These are phyloP conservation scores for Ophion ellenae DNA, from an alignment of 2,888 invertebrate genomes.

Conservation along the genomic window DNA sequence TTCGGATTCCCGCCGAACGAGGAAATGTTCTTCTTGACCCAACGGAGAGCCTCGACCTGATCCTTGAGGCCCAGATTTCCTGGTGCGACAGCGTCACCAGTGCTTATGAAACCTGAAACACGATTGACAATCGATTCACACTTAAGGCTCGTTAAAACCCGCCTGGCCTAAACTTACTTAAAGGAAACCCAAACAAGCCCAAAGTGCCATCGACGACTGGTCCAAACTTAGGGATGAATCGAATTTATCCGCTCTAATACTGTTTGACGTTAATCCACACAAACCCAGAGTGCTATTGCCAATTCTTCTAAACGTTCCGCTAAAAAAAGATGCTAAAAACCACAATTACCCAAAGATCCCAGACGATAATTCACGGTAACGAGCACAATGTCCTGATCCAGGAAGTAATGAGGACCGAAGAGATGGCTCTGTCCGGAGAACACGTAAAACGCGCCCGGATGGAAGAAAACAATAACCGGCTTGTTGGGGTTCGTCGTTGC, in stretches of 20 bases:
- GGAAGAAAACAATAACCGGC: slow-evolving; percentile 88
- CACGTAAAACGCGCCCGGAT: slow-evolving; percentile 87
- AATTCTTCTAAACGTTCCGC: too few species aligned
- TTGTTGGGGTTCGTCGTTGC: slow-evolving; percentile 55
- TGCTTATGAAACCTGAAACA: slow-evolving; percentile 86
- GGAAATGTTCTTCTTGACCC: slow-evolving; percentile 87
- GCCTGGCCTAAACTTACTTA: too few species aligned
- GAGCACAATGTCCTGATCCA: slow-evolving; percentile 88
- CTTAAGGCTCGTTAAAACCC: too few species aligned
- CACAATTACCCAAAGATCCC: slow-evolving; percentile 84
- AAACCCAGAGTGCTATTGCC: too few species aligned
- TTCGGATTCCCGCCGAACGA: slow-evolving; percentile 88
- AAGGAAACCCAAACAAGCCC: background rate
- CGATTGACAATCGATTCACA: background rate
- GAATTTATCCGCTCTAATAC: too few species aligned
- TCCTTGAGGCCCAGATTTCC: slow-evolving; percentile 90
- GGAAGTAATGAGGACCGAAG: slow-evolving; percentile 87
- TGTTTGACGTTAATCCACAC: too few species aligned
- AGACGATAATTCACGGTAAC: slow-evolving; percentile 88
- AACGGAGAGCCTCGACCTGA: slow-evolving; percentile 88
- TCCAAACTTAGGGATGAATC: too few species aligned
- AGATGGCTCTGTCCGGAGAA: slow-evolving; percentile 86
- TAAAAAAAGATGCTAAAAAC: background rate
- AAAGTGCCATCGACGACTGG: background rate
- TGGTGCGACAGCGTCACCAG: slow-evolving; percentile 87